Conservation (phyloP, 2,888 invertebrate species). For the Callyntrura sp. region DNA sequence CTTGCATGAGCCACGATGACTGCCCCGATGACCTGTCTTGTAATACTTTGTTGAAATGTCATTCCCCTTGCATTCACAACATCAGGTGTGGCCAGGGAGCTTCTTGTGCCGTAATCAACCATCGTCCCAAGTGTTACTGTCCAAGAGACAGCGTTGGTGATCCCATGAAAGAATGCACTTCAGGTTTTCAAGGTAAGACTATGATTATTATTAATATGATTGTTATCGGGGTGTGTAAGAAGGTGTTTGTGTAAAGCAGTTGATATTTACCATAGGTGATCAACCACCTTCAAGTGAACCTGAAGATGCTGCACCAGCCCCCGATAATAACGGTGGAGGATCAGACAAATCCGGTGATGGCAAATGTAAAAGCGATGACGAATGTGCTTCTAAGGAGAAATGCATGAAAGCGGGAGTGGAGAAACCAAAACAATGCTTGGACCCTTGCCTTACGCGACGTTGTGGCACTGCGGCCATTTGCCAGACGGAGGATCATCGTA, state of each 20-base stretch:
- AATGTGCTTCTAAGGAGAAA: constrained; percentile 62
- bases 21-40: constrained; percentile 81
- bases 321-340: neutral
- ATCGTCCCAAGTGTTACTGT: constrained; percentile 79
- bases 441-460: constrained; percentile 71
- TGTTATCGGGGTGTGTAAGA: no score
- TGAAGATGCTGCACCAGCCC: constrained; percentile 31
- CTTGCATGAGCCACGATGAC: constrained; percentile 80
- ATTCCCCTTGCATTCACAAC: constrained; percentile 81
- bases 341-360: neutral
- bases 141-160: constrained; percentile 77
- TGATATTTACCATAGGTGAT: constrained; percentile 30
- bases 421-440: constrained; percentile 60
- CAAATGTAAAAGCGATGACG: constrained; percentile 65
- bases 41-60: constrained; percentile 79
- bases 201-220: no score
- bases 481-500: constrained; percentile 58
- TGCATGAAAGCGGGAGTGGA: constrained; percentile 56
- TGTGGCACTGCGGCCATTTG: constrained; percentile 80
- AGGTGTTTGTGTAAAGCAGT: neutral
- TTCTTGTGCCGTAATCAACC: constrained; percentile 68
- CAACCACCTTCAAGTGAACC: constrained; percentile 52
- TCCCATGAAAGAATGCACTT: constrained; percentile 78
- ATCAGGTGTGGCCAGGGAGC: constrained; percentile 79
- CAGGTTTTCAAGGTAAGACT: constrained; percentile 78